A percentile compares a stretch with the other conserved stretches of the same genome.
These are phyloP conservation scores for Phalacrocorax brasilianus DNA, from an alignment of 2,113 vertebrate genomes.

Conservation along the genomic window DNA sequence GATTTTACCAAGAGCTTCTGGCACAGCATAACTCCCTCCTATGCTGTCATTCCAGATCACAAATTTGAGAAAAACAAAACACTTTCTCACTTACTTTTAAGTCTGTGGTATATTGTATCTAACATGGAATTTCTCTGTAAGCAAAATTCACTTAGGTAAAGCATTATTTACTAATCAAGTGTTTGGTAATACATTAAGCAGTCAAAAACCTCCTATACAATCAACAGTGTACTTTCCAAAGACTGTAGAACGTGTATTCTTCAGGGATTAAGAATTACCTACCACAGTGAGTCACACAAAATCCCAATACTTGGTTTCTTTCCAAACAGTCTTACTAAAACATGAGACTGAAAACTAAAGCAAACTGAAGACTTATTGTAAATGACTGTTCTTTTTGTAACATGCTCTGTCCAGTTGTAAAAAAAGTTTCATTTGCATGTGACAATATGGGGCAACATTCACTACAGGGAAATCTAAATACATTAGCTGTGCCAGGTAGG, in stretches of 20 bases:
- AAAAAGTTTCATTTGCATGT: not conserved
- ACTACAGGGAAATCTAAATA: not conserved
- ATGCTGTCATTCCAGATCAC: not conserved
- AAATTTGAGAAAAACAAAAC: not conserved
- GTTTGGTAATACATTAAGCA: not conserved
- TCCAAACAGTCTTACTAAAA: constrained; percentile 12
- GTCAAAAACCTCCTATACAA: not conserved
- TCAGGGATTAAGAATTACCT: not conserved
- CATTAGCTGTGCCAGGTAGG: not conserved
- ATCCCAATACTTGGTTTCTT: constrained; percentile 25
- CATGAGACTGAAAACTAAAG: not conserved
- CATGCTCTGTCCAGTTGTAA: not conserved
- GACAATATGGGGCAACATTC: not conserved
- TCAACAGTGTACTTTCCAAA: not conserved
- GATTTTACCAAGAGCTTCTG: not conserved
- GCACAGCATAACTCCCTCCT: not conserved
- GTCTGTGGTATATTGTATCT: not conserved
- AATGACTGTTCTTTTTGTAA: not conserved
- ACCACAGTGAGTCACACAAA: constrained; percentile 48
- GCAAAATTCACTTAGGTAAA: not conserved
- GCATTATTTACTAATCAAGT: not conserved
- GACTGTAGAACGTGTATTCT: not conserved
- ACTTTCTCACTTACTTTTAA: not conserved
- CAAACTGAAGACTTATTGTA: not conserved
- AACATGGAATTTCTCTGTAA: not conserved